phyloP scores from a whole-genome alignment of 2,888 invertebrate species.

The Geophilus truncorum region DNA sequence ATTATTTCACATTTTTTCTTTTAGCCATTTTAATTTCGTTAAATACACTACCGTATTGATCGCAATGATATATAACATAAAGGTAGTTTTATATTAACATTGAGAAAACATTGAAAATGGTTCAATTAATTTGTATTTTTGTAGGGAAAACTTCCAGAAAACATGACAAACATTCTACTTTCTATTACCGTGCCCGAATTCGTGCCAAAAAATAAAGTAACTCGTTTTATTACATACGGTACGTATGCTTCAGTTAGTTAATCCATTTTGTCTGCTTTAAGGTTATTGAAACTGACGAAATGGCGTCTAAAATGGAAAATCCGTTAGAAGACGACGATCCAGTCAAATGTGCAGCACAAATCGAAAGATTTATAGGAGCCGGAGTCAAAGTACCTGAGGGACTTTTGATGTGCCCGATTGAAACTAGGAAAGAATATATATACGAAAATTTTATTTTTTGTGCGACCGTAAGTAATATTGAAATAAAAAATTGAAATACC shows the following conservation, averaged over 20 bases:
- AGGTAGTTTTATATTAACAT: not conserved
- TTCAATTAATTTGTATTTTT: not conserved
- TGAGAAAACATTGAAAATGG: not conserved
- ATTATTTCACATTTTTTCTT: not conserved
- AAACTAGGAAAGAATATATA: not conserved
- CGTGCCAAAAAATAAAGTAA: constrained; percentile 19
- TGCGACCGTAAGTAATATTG: not conserved
- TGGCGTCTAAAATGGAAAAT: not conserved
- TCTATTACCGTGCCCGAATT: not conserved
- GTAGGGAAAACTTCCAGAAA: not conserved
- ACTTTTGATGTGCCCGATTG: not conserved
- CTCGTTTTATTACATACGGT: not conserved
- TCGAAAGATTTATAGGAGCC: not conserved
- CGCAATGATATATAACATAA: constrained; percentile 13
- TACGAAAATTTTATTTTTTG: not conserved
- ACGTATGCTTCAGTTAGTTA: no score
- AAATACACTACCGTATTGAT: constrained; percentile 27
- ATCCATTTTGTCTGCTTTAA: not conserved
- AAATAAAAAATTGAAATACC: no score
- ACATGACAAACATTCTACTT: not conserved
- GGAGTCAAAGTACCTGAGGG: not conserved
- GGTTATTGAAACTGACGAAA: constrained; percentile 33
- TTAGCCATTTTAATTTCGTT: constrained; percentile 35
- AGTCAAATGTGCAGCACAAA: not conserved
- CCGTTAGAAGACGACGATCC: not conserved